Base-by-base conservation (phyloP, 2,797 vertebrate genomes). In the Arctocebus calabarensis region DNA sequence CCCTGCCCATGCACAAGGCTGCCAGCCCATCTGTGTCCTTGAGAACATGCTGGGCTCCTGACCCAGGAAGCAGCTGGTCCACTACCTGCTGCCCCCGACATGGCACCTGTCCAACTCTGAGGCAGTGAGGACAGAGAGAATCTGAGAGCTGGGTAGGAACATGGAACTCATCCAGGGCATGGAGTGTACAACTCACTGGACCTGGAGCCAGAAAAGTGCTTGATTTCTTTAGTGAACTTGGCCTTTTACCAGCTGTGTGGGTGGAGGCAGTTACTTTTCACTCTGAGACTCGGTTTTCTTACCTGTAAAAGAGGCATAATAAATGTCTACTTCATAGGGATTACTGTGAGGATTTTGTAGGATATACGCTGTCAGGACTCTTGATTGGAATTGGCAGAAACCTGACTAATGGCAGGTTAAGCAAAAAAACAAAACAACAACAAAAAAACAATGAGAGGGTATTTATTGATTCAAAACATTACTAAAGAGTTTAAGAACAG, bases 1-100 rank as follows among this genome's bases (percentile, higher is more conserved):
- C 92, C 79, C 91, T 97, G 96, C 96, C 97, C 94, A 91, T 14
- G 89, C 52, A 14, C 91, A 68, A 89, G 88, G 84, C 96, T 97
- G 96, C 97, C 96, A 97, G 93, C 92, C 97, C 97, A 97, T 97
- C 97, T 97, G 97, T 97, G 97, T 92, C 97, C 97, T 96, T 97
- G 97, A 97, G 91, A 91, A 40, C 97, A 96, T 75, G 97, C 97
- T 97, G 97, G 83, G 97, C 89, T 95, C 75, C 92, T 96, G 94
- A 97, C 97, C 96, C 96, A 95, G 90, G 97, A 90, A 89, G 95
- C 97, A 97, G 96, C 97, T 97, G 97, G 83, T 96, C 97, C 79
- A n/a, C 90, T 97, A 95, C 95, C 96, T 96, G 84, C 97, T 87
- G 86, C 91, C 97, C 94, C 85, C n/a, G 0, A 71, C 45, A 91